phyloP scores from a whole-genome alignment of 2,797 vertebrate species.

The Sebastes alutus region DNA sequence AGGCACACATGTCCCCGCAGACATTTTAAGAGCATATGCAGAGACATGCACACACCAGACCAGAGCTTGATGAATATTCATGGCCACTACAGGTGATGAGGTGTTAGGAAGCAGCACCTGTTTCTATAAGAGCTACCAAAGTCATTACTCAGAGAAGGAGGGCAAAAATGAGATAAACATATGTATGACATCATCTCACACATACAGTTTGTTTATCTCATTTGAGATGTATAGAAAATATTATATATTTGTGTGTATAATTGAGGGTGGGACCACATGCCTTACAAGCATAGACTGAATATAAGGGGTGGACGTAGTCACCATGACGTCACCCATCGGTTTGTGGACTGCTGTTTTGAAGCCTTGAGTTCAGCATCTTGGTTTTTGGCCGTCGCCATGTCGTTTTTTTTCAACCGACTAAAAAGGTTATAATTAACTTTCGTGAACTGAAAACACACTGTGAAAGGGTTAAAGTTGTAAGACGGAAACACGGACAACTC shows the following conservation, averaged over 20 bases:
- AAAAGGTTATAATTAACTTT: neutral
- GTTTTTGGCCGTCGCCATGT: neutral
- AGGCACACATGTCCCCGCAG: neutral
- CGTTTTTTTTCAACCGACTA: neutral
- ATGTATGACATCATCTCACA: neutral
- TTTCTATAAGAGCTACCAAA: neutral
- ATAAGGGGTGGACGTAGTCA: neutral
- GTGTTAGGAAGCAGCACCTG: neutral
- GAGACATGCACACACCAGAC: neutral
- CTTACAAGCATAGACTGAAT: neutral
- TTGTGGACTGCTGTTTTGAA: neutral
- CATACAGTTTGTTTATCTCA: neutral
- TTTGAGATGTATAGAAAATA: neutral
- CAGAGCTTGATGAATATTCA: slow-evolving; percentile 16
- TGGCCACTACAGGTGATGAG: neutral
- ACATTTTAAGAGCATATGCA: neutral
- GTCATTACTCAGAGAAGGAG: neutral
- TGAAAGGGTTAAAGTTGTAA: neutral
- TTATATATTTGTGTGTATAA: neutral
- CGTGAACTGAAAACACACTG: neutral
- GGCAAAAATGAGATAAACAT: neutral
- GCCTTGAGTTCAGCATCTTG: neutral
- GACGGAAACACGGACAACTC: neutral
- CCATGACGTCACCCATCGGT: neutral
- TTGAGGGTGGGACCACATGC: neutral